Evolutionary conservation across 1,140 invertebrate species (phyloP), one percentile per base, ranked within the genome.

Genomic region (Pseudomyrmex dendroicus): DNA sequence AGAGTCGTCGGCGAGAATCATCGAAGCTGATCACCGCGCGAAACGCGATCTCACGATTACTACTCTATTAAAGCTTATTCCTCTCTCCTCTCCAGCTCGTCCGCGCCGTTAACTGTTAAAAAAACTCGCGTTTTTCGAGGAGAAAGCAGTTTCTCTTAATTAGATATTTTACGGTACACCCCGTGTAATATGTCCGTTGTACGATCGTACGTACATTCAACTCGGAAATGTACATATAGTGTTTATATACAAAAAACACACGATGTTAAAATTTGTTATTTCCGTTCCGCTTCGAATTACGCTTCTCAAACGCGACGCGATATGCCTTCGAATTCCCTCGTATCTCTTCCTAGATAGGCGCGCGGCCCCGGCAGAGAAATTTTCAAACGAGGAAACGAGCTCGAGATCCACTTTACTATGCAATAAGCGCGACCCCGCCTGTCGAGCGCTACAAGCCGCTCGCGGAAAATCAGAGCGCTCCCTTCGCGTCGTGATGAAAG

Each of bases 331-430:
- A 78, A 68, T 59, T 56, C 52, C 64, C 57, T 20, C 52, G 67
- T 68, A 17, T 56, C 35, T 56, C 63, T 64, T 44, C 2, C 44
- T 20, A 17, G 25, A 2, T 2, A 25, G 0, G 22, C 35, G 35
- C 35, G 35, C 35, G 66, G 61, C 7, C 59, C 3, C 46, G 59
- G 5, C 54, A 64, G 76, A 78, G 74, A 78, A 57, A 77, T 77
- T 67, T 67, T 46, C 74, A 57, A 68, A 68, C 20, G 64, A 68
- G 76, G 44, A 68, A 78, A 70, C 20, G 64, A 68, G 74, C 50
- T 20, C 64, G 63, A 78, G 76, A 57, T 78, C 35, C 76, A 52
- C 20, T 57, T 68, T 57, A 57, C 46, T 35, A 25, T 57, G 50
- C 63, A 59, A 66, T 20, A 44, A 76, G n/a, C 63, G 25, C 35